Evolutionary conservation across 2,888 invertebrate genomes (phyloP).

Genomic region (Ischnus inquisitorius): DNA sequence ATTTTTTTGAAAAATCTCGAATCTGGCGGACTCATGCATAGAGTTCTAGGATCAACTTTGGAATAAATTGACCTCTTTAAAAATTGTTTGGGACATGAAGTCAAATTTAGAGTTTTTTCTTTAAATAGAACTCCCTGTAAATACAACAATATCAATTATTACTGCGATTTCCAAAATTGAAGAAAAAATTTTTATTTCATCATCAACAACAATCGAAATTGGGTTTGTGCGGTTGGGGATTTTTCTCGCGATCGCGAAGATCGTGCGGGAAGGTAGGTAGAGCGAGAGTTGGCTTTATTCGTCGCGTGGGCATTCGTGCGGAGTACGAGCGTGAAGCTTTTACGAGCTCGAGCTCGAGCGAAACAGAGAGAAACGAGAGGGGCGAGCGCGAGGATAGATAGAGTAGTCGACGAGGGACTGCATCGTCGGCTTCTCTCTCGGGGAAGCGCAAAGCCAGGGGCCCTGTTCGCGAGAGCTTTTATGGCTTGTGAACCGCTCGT

Average conservation of each 20-base stretch:
- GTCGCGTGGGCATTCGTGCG: conserved; percentile 45
- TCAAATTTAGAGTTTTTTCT: too few relatives aligned
- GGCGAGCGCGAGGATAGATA: conserved; percentile 57
- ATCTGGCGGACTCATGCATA: too few relatives aligned
- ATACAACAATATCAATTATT: too few relatives aligned
- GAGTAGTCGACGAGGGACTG: conserved; percentile 38
- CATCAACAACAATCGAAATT: background rate
- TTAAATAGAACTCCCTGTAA: too few relatives aligned
- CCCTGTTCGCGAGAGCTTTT: conserved; percentile 62
- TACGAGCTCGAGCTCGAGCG: conserved; percentile 48
- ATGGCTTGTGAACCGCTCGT: conserved; percentile 63
- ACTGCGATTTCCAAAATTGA: background rate
- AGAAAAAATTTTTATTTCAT: background rate
- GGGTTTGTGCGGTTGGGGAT: background rate
- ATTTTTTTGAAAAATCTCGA: too few relatives aligned
- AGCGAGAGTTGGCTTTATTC: conserved; percentile 47
- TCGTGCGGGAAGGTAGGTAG: background rate
- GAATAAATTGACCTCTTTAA: too few relatives aligned
- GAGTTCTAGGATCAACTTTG: too few relatives aligned
- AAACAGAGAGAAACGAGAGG: conserved; percentile 13
- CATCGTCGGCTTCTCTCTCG: conserved; percentile 31
- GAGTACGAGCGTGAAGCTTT: conserved; percentile 47
- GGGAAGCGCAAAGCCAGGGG: conserved; percentile 49
- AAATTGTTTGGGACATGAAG: too few relatives aligned
- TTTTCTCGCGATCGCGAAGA: conserved; percentile 16